A percentile compares a stretch with the other conserved stretches of the same genome.
Conservation (phyloP, 1,140 invertebrate species). For the Cyphomyrmex costatus region DNA sequence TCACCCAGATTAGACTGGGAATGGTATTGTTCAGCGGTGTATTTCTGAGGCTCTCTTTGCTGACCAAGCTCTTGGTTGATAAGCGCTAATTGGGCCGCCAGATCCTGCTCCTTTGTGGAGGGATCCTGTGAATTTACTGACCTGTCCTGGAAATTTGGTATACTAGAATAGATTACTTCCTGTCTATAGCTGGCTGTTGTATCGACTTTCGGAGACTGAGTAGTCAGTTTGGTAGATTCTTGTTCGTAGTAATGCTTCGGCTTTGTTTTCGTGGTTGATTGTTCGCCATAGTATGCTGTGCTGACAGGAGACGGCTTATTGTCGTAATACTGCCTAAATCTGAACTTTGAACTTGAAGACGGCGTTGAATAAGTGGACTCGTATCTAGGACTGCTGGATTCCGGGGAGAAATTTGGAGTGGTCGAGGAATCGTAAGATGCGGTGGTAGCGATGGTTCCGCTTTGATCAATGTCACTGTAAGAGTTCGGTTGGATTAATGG, state of each 20-base stretch:
- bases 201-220: constrained; percentile 51
- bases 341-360: constrained; percentile 68
- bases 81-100: constrained; percentile 75
- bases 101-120: constrained; percentile 70
- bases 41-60: constrained; percentile 72
- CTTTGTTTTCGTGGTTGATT: constrained; percentile 39
- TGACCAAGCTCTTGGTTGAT: constrained; percentile 76
- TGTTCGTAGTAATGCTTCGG: constrained; percentile 64
- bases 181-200: constrained; percentile 75
- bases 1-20: constrained; percentile 34
- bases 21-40: constrained; percentile 55
- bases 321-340: constrained; percentile 77
- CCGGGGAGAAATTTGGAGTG: constrained; percentile 73
- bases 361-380: constrained; percentile 56
- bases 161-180: constrained; percentile 70
- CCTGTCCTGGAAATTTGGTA: constrained; percentile 75
- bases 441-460: constrained; percentile 49
- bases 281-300: constrained; percentile 63
- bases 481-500: constrained; percentile 80
- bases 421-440: constrained; percentile 77
- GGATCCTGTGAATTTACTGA: constrained; percentile 65
- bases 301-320: constrained; percentile 70
- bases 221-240: constrained; percentile 57
- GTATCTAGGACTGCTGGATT: constrained; percentile 78
- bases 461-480: constrained; percentile 71